A percentile compares a stretch with the other conserved stretches of the same genome.
Conservation (phyloP, 2,113 vertebrate genomes). For the Naja naja region DNA sequence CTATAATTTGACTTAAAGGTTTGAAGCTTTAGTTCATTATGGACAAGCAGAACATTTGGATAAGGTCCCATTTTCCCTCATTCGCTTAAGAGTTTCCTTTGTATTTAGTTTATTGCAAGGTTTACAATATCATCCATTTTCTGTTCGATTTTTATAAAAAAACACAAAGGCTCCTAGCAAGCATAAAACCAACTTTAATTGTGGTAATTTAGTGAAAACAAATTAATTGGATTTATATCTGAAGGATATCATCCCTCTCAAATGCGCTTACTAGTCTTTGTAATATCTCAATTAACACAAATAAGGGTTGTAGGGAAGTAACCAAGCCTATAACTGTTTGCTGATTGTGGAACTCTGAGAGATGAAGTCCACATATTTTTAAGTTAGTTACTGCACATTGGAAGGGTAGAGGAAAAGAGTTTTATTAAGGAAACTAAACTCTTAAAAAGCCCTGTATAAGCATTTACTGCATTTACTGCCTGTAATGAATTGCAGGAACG, state of each 20-base stretch:
- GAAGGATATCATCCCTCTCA: slow-evolving; percentile 45
- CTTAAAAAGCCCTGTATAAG: neutral
- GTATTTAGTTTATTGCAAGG: slow-evolving; percentile 12
- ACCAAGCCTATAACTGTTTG: neutral
- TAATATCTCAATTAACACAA: neutral
- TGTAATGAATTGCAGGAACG: neutral
- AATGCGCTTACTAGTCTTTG: slow-evolving; percentile 24
- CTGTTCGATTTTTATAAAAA: slow-evolving; percentile 15
- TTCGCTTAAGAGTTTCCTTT: neutral
- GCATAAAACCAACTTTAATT: slow-evolving; percentile 50
- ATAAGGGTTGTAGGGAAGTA: neutral
- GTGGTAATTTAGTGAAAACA: slow-evolving; percentile 50
- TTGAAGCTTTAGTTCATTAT: neutral
- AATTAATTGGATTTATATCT: slow-evolving; percentile 52
- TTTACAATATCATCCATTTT: slow-evolving; percentile 6
- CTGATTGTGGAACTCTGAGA: neutral
- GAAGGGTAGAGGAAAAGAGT: neutral
- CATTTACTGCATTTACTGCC: neutral
- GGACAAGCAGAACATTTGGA: neutral
- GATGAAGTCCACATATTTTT: neutral
- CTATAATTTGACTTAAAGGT: neutral
- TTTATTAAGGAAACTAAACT: neutral
- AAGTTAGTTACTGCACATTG: neutral
- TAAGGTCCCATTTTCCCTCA: neutral
- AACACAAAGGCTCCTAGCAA: neutral